Conservation (phyloP, 2,888 invertebrate species). For the Cerastoderma edule region DNA sequence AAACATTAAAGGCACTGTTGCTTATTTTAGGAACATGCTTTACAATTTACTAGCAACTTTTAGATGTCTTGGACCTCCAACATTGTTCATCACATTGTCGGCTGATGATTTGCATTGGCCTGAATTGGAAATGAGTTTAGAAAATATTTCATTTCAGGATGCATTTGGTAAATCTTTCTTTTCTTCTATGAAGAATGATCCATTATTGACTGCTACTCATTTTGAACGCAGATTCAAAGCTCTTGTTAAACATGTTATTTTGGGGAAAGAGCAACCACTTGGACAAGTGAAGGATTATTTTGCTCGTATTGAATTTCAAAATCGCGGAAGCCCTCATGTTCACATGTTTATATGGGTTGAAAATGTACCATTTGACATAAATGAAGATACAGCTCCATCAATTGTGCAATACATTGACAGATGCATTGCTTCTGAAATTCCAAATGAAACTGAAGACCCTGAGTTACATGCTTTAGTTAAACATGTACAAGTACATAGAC, state of each 20-base stretch:
- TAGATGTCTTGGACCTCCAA: conserved; percentile 41
- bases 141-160: conserved; percentile 28
- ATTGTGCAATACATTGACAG: conserved; percentile 30
- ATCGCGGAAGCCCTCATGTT: conserved; percentile 37
- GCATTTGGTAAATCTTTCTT: conserved; percentile 28
- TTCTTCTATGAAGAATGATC: conserved; percentile 29
- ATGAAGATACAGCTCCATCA: conserved; percentile 10
- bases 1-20: conserved; percentile 52
- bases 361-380: conserved; percentile 2
- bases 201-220: conserved; percentile 35
- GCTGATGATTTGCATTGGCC: too few relatives aligned
- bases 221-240: conserved; percentile 44
- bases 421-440: neutral
- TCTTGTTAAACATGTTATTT: conserved; percentile 38
- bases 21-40: conserved; percentile 45
- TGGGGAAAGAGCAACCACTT: conserved; percentile 14
- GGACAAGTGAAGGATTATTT: conserved; percentile 38
- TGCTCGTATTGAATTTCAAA: conserved; percentile 45
- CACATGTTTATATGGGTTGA: conserved; percentile 47
- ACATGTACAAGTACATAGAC: neutral
- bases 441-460: neutral
- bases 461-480: neutral
- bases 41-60: conserved; percentile 49
- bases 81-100: conserved; percentile 55
- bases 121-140: conserved; percentile 32